Evolutionary conservation across 2,113 vertebrate species (phyloP).

Genomic region (Sterna hirundo): DNA sequence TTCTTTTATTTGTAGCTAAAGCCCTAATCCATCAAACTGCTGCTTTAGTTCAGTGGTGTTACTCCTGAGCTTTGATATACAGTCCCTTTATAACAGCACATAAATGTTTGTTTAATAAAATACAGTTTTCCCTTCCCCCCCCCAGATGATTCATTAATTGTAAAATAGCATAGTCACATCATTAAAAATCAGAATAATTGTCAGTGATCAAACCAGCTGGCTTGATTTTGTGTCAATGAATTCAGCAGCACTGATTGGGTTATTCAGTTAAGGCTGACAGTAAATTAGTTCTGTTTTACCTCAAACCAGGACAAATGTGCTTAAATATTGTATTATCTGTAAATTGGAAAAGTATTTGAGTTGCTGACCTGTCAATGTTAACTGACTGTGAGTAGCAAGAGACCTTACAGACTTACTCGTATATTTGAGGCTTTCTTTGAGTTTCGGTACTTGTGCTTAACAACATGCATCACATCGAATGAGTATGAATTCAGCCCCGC

Average conservation of each 20-base stretch:
- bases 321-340: background rate
- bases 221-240: background rate
- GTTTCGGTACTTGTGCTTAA: background rate
- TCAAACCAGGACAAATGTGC: background rate
- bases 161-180: background rate
- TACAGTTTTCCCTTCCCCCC: background rate
- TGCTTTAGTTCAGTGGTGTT: background rate
- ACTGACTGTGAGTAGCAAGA: background rate
- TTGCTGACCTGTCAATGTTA: background rate
- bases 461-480: rapidly evolving
- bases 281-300: background rate
- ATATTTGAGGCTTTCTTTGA: background rate
- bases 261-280: background rate
- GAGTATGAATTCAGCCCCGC: background rate
- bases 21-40: background rate
- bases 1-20: background rate
- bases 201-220: background rate
- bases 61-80: background rate
- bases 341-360: background rate
- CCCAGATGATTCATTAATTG: background rate
- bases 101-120: background rate
- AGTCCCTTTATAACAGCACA: background rate
- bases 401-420: background rate
- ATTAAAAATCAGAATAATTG: background rate
- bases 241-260: background rate